These are phyloP conservation scores for Coenonympha glycerion DNA, from an alignment of 2,888 invertebrate genomes.

Conservation along the genomic window DNA sequence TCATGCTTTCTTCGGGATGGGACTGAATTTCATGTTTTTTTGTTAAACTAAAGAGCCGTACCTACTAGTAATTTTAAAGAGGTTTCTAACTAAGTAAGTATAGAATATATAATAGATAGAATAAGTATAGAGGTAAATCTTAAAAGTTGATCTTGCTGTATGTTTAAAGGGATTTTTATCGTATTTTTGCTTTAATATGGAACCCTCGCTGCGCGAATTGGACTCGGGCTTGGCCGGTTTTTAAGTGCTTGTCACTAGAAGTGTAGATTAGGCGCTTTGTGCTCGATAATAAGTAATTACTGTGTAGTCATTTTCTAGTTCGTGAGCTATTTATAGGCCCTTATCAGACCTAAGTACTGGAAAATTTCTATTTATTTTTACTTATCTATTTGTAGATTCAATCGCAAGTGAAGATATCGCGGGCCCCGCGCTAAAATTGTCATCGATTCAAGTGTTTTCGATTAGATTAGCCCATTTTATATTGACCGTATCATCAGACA, in stretches of 20 bases:
- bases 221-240: too few relatives aligned
- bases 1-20: too few relatives aligned
- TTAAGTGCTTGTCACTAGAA: not conserved
- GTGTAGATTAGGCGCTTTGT: not conserved
- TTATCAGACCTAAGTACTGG: conserved; percentile 7
- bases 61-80: too few relatives aligned
- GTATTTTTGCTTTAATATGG: too few relatives aligned
- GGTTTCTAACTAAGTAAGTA: too few relatives aligned
- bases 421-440: conserved; percentile 5
- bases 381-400: conserved; percentile 13
- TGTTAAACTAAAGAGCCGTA: too few relatives aligned
- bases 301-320: conserved; percentile 2
- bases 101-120: too few relatives aligned
- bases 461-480: conserved; percentile 19
- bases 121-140: too few relatives aligned
- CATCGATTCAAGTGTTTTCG: conserved; percentile 17
- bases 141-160: too few relatives aligned
- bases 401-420: not conserved
- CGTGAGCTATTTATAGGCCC: not conserved
- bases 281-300: not conserved
- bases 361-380: conserved; percentile 15
- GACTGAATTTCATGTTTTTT: too few relatives aligned
- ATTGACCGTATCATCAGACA: conserved; percentile 16
- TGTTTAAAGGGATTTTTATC: too few relatives aligned
- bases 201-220: too few relatives aligned